Base-by-base conservation (phyloP, 2,113 vertebrate species). In the Heloderma charlesbogerti region DNA sequence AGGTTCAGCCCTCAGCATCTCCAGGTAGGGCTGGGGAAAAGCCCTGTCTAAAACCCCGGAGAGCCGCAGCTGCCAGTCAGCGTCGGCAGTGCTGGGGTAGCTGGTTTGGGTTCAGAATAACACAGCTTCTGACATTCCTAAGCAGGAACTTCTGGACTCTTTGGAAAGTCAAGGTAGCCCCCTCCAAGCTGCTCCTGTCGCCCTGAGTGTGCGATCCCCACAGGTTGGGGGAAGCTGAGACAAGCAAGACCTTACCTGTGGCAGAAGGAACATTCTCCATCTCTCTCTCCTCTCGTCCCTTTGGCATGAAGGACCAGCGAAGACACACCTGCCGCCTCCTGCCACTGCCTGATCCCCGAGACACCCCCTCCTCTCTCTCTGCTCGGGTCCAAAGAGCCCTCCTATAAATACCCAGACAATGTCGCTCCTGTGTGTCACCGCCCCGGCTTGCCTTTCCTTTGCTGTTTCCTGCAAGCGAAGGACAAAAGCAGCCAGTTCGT, bases 321-420 rank as follows among this genome's bases (percentile, higher is more conserved):
- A 84, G 0, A 37, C 37, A 27, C 82, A 43, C 82, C 37, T 84
- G 82, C 82, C 60, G 4, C 48, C 48, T 51, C n/a, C 48, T 51
- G 48, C 48, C 48, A 8, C 6, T 1, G 22, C 40, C 40, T 27
- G 69, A 6, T 20, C 3, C 71, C 66, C 5, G 43, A 34, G 5
- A 29, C 13, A 3, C 45, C 15, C 34, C 22, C 29, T 31, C 29
- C 16, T 1, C 4, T 1, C 34, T 15, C 43, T 25, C 69, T 20
- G 6, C 43, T 25, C 67, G 18, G 20, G 34, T 7, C 85, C n/a
- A 74, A 75, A 57, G 66, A 45, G 43, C 43, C 66, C 15, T 29
- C 48, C 84, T 86, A 86, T 86, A 86, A 86, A 86, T 86, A 86
- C 43, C 20, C 54, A 63, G 81, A 48, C 40, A 85, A 43, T 40